A percentile compares a stretch with the other conserved stretches of the same genome.
Evolutionary conservation across 1,140 invertebrate species (phyloP).

Genomic region (Cardiocondyla obscurior): DNA sequence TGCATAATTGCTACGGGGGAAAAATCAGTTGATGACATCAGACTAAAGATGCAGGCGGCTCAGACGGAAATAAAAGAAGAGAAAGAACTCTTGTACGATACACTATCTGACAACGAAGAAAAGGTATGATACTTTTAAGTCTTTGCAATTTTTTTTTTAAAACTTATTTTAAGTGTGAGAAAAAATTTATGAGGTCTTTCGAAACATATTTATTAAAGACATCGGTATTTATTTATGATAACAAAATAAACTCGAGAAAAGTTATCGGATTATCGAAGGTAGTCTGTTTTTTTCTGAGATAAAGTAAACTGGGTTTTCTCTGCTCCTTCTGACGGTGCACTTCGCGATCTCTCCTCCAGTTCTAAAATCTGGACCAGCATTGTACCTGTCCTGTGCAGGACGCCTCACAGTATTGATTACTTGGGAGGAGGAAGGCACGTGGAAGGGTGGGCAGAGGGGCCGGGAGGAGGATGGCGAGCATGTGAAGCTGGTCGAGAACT

Average conservation of each 20-base stretch:
- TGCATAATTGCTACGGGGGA: constrained; percentile 37
- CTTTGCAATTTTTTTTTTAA: not conserved
- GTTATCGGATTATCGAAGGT: not conserved
- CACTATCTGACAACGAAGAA: constrained; percentile 50
- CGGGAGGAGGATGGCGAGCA: constrained; percentile 52
- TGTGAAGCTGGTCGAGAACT: constrained; percentile 42
- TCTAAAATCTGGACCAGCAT: constrained; percentile 63
- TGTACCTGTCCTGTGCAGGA: constrained; percentile 72
- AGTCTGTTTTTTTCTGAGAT: not conserved
- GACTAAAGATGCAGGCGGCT: constrained; percentile 21
- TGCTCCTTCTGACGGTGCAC: not conserved
- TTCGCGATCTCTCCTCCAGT: not conserved
- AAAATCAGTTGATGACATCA: constrained; percentile 50
- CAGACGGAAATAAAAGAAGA: constrained; percentile 50
- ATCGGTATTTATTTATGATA: not conserved
- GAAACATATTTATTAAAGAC: not conserved
- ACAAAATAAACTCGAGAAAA: not conserved
- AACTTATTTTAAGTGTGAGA: too few species aligned
- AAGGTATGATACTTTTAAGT: constrained; percentile 55
- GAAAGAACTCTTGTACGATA: constrained; percentile 41
- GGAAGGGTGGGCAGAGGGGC: constrained; percentile 5
- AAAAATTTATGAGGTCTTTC: not conserved
- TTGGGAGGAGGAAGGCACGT: constrained; percentile 54
- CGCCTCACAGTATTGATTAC: constrained; percentile 76
- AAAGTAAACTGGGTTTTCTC: constrained; percentile 4